Evolutionary conservation across 2,888 invertebrate species (phyloP), one percentile per base, ranked within the genome.

Genomic region (Masnerella sp.): DNA sequence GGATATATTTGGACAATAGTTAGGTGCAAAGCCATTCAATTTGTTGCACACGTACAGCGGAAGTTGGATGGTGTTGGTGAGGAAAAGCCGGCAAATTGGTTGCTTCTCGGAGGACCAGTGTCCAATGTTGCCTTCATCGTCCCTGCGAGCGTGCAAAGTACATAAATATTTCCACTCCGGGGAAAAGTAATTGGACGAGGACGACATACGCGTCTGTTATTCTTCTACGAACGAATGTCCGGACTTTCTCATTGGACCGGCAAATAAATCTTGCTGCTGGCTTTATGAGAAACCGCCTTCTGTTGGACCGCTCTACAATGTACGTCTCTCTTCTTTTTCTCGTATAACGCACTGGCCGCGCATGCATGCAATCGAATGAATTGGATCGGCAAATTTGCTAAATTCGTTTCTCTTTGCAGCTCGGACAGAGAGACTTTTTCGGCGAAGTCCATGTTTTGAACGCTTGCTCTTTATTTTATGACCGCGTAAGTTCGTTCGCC

Each of bases 181-280:
- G 81, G 80, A 81, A 83, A 83, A 83, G 82, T 81, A 84, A 84
- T 85, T 83, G 84, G 81, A 81, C 79, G 78, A 75, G 78, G 74
- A 78, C 80, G 78, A 82, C 82, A 82, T 80, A 78, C 81, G 78
- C 78, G 79, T 78, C 81, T 81, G 81, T 81, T 82, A 81, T 82
- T 82, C 77, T 79, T 77, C 76, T 78, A 73, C 78, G 77, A 79
- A 78, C 75, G 75, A 79, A 75, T 76, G 68, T 77, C 75, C 71
- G 62, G 70, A 74, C 73, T 74, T 73, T 77, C 76, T 79, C 79
- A 78, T 80, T 78, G 81, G 80, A 74, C 78, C 77, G 52, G 72
- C 75, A 82, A 82, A 85, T 85, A 84, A 84, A 85, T 84, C 82
- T 82, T 80, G 77, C 75, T 52, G 77, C 77, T 77, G 76, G 78